A percentile compares a stretch with the other conserved stretches of the same genome.
phyloP scores from a whole-genome alignment of 2,888 invertebrate genomes.

The Agrotis clavis region DNA sequence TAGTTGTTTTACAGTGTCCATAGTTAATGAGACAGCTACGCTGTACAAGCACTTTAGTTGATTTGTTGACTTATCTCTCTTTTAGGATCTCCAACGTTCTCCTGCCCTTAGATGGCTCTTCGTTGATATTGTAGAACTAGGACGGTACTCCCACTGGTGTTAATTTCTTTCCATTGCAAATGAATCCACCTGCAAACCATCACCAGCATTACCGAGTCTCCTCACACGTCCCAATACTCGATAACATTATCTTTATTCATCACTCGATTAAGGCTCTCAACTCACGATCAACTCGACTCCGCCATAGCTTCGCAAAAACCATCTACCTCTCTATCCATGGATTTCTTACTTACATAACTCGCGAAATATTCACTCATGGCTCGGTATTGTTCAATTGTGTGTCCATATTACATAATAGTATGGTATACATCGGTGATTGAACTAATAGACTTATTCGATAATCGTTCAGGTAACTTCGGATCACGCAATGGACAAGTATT shows the following conservation, averaged over 20 bases:
- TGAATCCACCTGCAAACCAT: neutral
- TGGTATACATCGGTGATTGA: constrained; percentile 51
- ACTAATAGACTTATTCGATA: constrained; percentile 56
- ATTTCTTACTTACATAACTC: constrained; percentile 57
- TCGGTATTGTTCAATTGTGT: constrained; percentile 59
- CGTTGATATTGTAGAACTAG: too few species aligned
- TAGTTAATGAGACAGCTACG: neutral
- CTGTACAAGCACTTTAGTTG: too few species aligned
- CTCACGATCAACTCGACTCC: constrained; percentile 30
- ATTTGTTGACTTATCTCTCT: neutral
- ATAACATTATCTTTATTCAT: constrained; percentile 47
- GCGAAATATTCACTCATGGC: constrained; percentile 60
- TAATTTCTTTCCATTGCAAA: neutral
- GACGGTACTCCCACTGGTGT: neutral
- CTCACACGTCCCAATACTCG: constrained; percentile 32
- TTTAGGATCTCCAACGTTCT: neutral
- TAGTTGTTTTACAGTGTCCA: neutral
- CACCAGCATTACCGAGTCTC: constrained; percentile 12
- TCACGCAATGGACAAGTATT: constrained; percentile 64
- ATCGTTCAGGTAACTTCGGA: constrained; percentile 52
- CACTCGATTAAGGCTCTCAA: neutral
- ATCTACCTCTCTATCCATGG: constrained; percentile 35
- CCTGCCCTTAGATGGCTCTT: too few species aligned
- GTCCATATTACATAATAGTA: constrained; percentile 51
- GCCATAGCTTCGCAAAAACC: constrained; percentile 36